Percentiles rank a stretch among this genome's conserved stretches.
These are phyloP conservation scores for Rhegmatorhina hoffmannsi DNA, from an alignment of 2,113 vertebrate genomes.

Conservation along the genomic window DNA sequence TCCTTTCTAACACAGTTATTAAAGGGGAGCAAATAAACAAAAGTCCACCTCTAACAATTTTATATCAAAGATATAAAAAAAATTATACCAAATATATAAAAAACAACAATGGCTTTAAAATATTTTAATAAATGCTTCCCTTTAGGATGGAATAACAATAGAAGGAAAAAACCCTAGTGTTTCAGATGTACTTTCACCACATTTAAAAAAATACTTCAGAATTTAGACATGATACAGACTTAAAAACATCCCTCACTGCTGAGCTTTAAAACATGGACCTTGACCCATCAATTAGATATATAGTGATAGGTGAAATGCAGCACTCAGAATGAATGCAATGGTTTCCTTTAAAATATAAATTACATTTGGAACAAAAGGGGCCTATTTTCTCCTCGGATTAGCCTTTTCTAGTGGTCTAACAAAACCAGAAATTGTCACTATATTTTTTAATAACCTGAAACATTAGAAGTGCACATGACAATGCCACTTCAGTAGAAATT, in stretches of 20 bases:
- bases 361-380: neutral
- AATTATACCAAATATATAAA: neutral
- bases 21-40: neutral
- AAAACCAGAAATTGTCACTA: neutral
- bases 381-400: neutral
- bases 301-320: neutral
- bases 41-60: neutral
- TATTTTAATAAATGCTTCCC: neutral
- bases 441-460: neutral
- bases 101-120: neutral
- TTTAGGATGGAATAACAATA: neutral
- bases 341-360: conserved; percentile 11
- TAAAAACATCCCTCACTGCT: neutral
- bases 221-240: neutral
- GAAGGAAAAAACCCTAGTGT: neutral
- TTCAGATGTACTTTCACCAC: neutral
- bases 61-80: neutral
- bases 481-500: neutral
- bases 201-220: neutral
- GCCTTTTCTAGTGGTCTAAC: neutral
- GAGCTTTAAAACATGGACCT: neutral
- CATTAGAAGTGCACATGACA: neutral
- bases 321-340: neutral
- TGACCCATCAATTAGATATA: conserved; percentile 15
- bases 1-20: neutral